Evolutionary conservation across 2,113 vertebrate genomes (phyloP), one percentile per base, ranked within the genome.

Genomic region (Dicerorhinus sumatrensis): DNA sequence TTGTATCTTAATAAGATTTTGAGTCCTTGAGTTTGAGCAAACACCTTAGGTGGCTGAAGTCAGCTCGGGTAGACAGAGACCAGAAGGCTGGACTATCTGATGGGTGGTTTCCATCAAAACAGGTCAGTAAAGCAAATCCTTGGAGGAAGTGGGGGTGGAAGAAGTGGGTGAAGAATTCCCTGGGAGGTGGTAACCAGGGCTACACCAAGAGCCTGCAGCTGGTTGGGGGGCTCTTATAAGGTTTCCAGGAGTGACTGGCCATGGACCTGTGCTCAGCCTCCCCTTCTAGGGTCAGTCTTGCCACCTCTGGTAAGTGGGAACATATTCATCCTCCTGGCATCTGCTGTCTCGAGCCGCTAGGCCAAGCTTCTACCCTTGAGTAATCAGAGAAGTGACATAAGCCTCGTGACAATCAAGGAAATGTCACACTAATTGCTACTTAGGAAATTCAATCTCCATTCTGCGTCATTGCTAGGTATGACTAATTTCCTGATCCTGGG

Each of bases 141-240:
- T 63, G 70, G 76, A 96, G 97, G 97, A 96, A 91, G 77, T 83
- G 58, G 93, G 97, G 95, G 89, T 96, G 97, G 91, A 77, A 96
- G 82, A 87, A 94, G 95, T 96, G 92, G 96, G 96, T 73, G 80
- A 97, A 75, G 80, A 97, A 95, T 97, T 79, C 69, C 56, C 63
- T 67, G 77, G 58, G 54, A 95, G 72, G 83, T 77, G 75, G 72
- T 87, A 33, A 95, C 54, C 77, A 76, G 69, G 20, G 58, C 86
- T 93, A 92, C 36, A 33, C 94, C 92, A 95, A 79, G 75, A 33
- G 48, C 96, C 94, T 1, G 2, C 25, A 79, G 89, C 79, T 95
- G 23, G 21, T 29, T 39, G 87, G 91, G 91, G 85, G 63, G 25
- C 73, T 93, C 17, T 93, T 97, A 77, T 89, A 93, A 97, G 29